These are phyloP conservation scores for Drosophila truncata DNA, from an alignment of 1,140 invertebrate genomes.

Conservation along the genomic window DNA sequence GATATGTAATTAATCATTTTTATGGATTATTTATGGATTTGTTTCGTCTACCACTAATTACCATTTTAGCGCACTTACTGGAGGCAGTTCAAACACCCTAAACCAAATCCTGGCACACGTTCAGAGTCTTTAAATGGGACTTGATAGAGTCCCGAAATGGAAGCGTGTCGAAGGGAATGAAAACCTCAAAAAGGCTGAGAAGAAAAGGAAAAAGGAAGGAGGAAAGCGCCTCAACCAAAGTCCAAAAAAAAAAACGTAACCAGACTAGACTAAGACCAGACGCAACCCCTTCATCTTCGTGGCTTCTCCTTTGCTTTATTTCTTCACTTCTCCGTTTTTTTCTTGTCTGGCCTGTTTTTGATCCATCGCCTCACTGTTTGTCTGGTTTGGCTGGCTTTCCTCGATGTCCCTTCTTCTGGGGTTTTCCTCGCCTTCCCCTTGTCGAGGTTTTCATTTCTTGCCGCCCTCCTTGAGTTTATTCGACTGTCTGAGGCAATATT, in stretches of 20 bases:
- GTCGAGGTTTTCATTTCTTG: constrained; percentile 18
- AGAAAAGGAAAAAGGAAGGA: constrained; percentile 3
- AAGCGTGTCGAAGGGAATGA: constrained; percentile 24
- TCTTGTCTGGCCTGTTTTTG: constrained; percentile 51
- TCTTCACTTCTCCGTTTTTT: constrained; percentile 16
- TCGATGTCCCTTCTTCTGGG: neutral
- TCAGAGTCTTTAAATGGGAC: constrained; percentile 38
- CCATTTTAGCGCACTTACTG: constrained; percentile 47
- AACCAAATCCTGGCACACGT: constrained; percentile 36
- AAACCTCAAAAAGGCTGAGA: constrained; percentile 18
- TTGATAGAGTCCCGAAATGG: constrained; percentile 33
- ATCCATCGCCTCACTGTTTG: constrained; percentile 50
- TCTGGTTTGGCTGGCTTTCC: constrained; percentile 55
- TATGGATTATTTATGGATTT: constrained; percentile 82
- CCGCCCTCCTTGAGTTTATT: constrained; percentile 54
- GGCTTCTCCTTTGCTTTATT: constrained; percentile 38
- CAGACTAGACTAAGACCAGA: constrained; percentile 30
- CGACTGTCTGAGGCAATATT: constrained; percentile 81
- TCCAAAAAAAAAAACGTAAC: constrained; percentile 30
- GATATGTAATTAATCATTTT: constrained; percentile 80
- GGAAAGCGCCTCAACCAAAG: neutral
- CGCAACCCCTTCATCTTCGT: constrained; percentile 48
- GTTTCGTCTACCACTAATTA: constrained; percentile 48
- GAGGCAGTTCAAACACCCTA: constrained; percentile 24
- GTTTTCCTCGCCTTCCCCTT: neutral